Base-by-base conservation (phyloP, 92 coral and sea anemone genomes). In the Umimayanthus kanabou region DNA sequence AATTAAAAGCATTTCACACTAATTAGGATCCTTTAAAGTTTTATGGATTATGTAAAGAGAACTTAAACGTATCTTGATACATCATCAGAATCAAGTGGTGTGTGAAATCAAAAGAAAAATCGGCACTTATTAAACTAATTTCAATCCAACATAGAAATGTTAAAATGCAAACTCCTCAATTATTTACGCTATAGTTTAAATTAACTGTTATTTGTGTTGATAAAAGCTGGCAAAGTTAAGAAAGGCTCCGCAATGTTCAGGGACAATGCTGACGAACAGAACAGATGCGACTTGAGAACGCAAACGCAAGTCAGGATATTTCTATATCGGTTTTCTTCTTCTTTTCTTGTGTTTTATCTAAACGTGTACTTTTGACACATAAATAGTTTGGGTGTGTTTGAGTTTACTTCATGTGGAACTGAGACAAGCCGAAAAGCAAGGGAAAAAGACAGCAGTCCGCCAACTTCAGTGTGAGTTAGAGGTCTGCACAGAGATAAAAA, bases 21-120 rank as follows among this genome's bases (percentile, higher is more conserved):
- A 83, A 71, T 83, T 29, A 39, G 53, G 55, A 58, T 81, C 37
- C 39, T 83, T 70, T 42, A 83, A 69, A 23, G 9, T 40, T 47
- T 83, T 13, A 45, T 23, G 47, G 16, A 45, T 83, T 83, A 83
- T 83, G 87, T 73, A 83, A 83, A 70, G 16, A 70, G 30, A 42
- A 5, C 65, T 3, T 29, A 69, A 45, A 0, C 39, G 9, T 20
- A 83, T 42, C 15, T 18, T 43, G 87, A 67, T 69, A 83, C 45
- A 33, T 25, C 76, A 13, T 83, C 18, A 25, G 50, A 75, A 22
- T 83, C 55, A 83, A 83, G 87, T 70, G 78, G 37, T 16, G 61
- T 77, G 65, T 50, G 28, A 49, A 69, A 43, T 71, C 53, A 81
- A 40, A n/a, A 81, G 29, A 28, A n/a, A 9, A 65, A 25, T 23